Evolutionary conservation across 2,888 invertebrate species (phyloP), one percentile per base, ranked within the genome.

Genomic region (Portevinia maculata): DNA sequence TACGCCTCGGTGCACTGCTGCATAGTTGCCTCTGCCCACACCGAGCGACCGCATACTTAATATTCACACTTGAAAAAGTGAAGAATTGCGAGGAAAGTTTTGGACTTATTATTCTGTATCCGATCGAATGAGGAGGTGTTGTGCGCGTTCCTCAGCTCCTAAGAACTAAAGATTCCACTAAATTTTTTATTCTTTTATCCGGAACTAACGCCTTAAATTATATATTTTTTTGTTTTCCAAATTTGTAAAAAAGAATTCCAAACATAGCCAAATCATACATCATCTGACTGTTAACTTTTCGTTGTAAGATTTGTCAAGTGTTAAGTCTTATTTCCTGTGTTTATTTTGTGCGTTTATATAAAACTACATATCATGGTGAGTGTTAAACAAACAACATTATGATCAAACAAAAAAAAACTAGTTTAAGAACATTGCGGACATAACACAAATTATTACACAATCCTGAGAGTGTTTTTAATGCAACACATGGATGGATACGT

Each of bases 91-190:
- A 83, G 67, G 50, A 73, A 60, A 83, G 78, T 83, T 83, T 83
- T 83, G 83, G 83, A 78, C 83, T 83, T 83, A 85, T 86, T 86
- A 86, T 86, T 85, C 85, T 85, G 85, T 83, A 85, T 86, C 85
- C 85, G 85, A 85, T 84, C 85, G 86, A 85, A 86, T 86, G 87
- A 87, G 86, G 86, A 85, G 85, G 86, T 85, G 84, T 85, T 86
- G 85, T 86, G 84, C 84, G 84, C 84, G 86, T 71, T 78, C 78
- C 65, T 76, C 81, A 70, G 81, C 81, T 81, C 76, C 81, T 76
- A 76, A 81, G 41, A 76, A 53, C 46, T 53, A 74, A 59, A 75
- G 44, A 74, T 52, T 81, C 75, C 75, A 75, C 55, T 57, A 52
- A 69, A 64, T 69, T 69, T 57, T 44, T 53, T 55, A 53, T 55